Conservation (phyloP, 2,797 vertebrate species). For the Argyrosomus regius region DNA sequence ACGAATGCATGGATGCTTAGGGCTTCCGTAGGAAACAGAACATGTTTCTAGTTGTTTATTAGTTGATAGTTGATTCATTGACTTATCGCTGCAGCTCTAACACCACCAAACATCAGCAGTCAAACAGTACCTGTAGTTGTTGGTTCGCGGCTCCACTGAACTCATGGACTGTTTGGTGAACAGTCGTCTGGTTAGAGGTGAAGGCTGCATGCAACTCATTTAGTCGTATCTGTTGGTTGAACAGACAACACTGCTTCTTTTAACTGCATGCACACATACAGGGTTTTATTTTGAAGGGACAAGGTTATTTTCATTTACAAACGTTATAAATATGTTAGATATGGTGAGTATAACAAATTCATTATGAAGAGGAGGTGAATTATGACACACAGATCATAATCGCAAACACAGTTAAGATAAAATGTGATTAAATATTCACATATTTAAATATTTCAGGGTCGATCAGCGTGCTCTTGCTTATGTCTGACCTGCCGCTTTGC, state of each 20-base stretch:
- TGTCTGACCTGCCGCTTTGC: slow-evolving; percentile 85
- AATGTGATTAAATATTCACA: background rate
- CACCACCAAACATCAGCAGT: background rate
- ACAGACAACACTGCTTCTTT: slow-evolving; percentile 50
- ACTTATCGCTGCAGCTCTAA: background rate
- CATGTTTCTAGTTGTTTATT: too few relatives aligned
- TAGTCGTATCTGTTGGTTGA: slow-evolving; percentile 85
- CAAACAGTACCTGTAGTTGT: slow-evolving; percentile 87
- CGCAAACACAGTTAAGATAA: background rate
- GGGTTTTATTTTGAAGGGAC: background rate
- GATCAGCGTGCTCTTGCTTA: too few relatives aligned
- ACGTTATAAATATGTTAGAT: background rate
- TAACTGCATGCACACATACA: slow-evolving; percentile 11
- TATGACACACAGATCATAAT: background rate
- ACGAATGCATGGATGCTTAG: too few relatives aligned
- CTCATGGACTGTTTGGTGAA: slow-evolving; percentile 79
- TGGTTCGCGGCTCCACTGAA: slow-evolving; percentile 56
- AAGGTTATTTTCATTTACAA: background rate
- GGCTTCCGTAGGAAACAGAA: too few relatives aligned
- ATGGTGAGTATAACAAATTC: background rate
- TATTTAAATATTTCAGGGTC: background rate
- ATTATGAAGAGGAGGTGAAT: background rate
- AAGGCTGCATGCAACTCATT: slow-evolving; percentile 88
- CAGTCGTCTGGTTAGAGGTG: slow-evolving; percentile 83
- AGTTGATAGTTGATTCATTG: too few relatives aligned